These are phyloP conservation scores for Eurois occulta DNA, from an alignment of 2,888 invertebrate species.

Conservation along the genomic window DNA sequence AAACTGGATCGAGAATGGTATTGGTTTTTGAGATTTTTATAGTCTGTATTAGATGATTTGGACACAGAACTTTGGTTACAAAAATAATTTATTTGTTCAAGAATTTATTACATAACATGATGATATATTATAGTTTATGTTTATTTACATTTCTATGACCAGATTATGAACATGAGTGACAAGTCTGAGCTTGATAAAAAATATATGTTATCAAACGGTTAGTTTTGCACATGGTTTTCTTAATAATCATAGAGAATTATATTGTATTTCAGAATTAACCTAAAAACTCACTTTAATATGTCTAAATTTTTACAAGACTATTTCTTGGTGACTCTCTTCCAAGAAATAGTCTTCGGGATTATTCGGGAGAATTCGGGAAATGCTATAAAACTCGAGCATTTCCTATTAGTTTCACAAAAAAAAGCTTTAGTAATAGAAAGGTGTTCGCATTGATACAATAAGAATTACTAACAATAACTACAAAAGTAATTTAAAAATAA, in stretches of 20 bases:
- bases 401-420: background rate
- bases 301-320: background rate
- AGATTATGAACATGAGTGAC: background rate
- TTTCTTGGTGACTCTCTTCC: background rate
- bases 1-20: slow-evolving; percentile 58
- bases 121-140: background rate
- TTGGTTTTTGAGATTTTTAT: slow-evolving; percentile 7
- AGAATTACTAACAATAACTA: background rate
- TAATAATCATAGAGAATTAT: background rate
- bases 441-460: background rate
- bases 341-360: background rate
- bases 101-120: background rate
- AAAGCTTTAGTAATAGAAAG: background rate
- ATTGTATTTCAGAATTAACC: background rate
- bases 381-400: background rate
- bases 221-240: background rate
- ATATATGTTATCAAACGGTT: background rate
- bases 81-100: background rate
- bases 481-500: background rate
- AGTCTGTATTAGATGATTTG: background rate
- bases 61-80: background rate
- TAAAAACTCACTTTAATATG: background rate
- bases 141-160: background rate
- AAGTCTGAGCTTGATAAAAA: background rate
- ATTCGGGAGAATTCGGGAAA: background rate